These are phyloP conservation scores for Odocoileus hemionus DNA, from an alignment of 2,113 vertebrate species.

Conservation along the genomic window DNA sequence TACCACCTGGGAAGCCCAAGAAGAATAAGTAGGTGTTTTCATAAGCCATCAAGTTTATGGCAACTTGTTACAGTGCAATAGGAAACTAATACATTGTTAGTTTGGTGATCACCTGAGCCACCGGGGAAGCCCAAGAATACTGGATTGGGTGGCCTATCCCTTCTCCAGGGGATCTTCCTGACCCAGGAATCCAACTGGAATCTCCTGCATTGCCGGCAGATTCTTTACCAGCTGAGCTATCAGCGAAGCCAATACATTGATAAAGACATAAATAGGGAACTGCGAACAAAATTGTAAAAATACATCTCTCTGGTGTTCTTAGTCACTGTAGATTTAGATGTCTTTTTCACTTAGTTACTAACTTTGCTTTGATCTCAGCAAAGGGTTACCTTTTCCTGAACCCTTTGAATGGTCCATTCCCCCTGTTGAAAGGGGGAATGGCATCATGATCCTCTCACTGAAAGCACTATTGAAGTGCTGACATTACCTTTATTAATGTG, in stretches of 20 bases:
- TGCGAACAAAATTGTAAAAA: neutral
- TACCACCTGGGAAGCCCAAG: neutral
- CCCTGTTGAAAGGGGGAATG: neutral
- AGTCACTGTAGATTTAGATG: neutral
- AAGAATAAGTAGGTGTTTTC: neutral
- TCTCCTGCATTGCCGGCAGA: rapidly evolving
- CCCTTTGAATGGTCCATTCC: neutral
- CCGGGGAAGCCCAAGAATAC: neutral
- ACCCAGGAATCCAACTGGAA: rapidly evolving
- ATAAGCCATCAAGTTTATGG: neutral
- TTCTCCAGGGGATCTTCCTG: neutral
- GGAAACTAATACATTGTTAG: neutral
- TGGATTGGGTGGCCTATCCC: neutral
- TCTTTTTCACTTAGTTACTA: neutral
- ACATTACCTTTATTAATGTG: neutral
- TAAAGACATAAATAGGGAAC: neutral
- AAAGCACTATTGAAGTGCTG: neutral
- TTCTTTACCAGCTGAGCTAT: neutral
- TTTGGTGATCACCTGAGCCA: neutral
- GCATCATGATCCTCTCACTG: neutral
- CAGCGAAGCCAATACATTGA: neutral
- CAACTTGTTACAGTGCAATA: neutral
- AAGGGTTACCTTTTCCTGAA: neutral
- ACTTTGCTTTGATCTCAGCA: neutral
- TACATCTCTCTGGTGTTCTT: neutral